These are phyloP conservation scores for Chymomyza procnemis DNA, from an alignment of 2,888 invertebrate genomes.

Conservation along the genomic window DNA sequence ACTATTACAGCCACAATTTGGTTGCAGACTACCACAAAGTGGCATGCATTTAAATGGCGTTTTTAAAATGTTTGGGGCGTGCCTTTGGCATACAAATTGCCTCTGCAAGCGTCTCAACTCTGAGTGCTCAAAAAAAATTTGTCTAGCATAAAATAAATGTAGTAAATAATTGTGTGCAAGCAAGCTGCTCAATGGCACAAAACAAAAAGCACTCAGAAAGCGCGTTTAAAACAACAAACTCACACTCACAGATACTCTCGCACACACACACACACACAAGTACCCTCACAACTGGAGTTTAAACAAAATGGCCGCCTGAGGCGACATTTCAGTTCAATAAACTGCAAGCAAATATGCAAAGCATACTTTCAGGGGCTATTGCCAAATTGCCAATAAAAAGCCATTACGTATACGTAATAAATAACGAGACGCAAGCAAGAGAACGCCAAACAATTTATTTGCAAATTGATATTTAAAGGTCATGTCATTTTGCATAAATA, in stretches of 20 bases:
- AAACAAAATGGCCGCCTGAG: constrained; percentile 19
- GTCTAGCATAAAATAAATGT: neutral
- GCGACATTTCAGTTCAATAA: constrained; percentile 56
- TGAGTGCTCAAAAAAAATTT: no score
- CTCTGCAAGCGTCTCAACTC: no score
- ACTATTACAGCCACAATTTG: constrained; percentile 47
- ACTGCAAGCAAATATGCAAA: constrained; percentile 41
- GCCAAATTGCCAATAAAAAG: constrained; percentile 53
- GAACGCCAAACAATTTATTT: constrained; percentile 60
- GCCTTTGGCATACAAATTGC: constrained; percentile 6
- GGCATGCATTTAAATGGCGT: constrained; percentile 67
- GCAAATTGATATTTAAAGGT: constrained; percentile 73
- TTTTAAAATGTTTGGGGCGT: constrained; percentile 47
- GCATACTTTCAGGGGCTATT: constrained; percentile 59
- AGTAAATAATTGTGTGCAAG: neutral
- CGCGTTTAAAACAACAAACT: constrained; percentile 20
- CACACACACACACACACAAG: neutral
- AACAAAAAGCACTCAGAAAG: neutral
- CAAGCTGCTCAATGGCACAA: no score
- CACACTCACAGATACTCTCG: neutral
- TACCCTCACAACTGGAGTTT: constrained; percentile 4
- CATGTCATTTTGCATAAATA: constrained; percentile 17
- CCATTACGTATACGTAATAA: constrained; percentile 44
- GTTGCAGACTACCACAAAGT: constrained; percentile 27
- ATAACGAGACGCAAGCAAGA: constrained; percentile 8